phyloP scores from a whole-genome alignment of 2,888 invertebrate genomes.

The Aphrophora alni region DNA sequence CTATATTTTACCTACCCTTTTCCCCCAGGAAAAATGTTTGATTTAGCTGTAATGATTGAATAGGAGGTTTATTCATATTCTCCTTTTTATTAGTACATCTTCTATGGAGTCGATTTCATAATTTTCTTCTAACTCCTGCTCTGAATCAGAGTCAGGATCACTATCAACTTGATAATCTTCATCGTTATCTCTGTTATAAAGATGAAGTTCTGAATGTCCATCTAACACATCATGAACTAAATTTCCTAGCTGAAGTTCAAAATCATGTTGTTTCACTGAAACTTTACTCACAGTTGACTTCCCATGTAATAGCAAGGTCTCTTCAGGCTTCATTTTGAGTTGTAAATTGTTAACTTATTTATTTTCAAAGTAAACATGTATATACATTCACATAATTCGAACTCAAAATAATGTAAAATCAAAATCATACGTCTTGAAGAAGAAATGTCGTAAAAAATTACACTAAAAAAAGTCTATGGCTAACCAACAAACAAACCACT shows the following conservation, averaged over 20 bases:
- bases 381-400: neutral
- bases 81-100: neutral
- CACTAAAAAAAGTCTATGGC: too few species aligned
- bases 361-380: neutral
- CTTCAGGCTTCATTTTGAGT: neutral
- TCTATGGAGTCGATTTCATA: neutral
- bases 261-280: neutral
- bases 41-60: too few species aligned
- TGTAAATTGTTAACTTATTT: neutral
- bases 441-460: neutral
- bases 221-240: neutral
- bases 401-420: neutral
- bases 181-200: constrained; percentile 12
- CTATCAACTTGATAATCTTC: neutral
- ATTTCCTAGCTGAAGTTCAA: neutral
- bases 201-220: constrained; percentile 3
- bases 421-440: neutral
- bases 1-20: too few species aligned
- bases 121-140: constrained; percentile 9
- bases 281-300: neutral
- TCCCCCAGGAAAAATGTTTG: too few species aligned
- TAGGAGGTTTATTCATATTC: too few species aligned
- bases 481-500: too few species aligned
- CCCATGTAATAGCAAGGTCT: neutral
- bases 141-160: constrained; percentile 14